Evolutionary conservation across 2,888 invertebrate genomes (phyloP).

Genomic region (Lepidocyrtinus sp.): DNA sequence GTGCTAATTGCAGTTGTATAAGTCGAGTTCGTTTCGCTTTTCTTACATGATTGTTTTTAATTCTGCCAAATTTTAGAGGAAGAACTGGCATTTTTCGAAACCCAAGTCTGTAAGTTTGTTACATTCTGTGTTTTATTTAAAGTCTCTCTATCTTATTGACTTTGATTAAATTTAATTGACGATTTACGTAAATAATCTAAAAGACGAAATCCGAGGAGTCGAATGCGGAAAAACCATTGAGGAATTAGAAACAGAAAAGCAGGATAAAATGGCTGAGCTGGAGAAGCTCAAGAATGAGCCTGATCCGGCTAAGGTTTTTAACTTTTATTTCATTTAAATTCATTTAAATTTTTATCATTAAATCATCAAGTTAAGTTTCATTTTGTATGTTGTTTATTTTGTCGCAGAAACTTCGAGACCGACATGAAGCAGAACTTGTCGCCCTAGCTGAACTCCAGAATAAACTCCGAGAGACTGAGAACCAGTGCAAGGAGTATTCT

Average conservation of each 20-base stretch:
- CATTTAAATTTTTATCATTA: no score
- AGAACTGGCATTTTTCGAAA: slow-evolving; percentile 22
- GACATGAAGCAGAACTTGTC: background rate
- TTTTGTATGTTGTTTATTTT: background rate
- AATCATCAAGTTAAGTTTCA: no score
- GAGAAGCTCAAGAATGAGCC: slow-evolving; percentile 15
- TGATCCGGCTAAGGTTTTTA: slow-evolving; percentile 22
- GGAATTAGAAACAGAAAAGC: slow-evolving; percentile 21
- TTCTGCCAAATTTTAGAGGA: slow-evolving; percentile 20
- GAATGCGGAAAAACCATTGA: slow-evolving; percentile 33
- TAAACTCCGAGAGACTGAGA: slow-evolving; percentile 14
- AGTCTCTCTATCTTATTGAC: no score
- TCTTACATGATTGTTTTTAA: background rate
- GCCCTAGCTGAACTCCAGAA: background rate
- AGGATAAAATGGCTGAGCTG: slow-evolving; percentile 10
- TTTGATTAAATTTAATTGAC: no score
- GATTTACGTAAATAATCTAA: no score
- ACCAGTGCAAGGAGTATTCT: slow-evolving; percentile 14
- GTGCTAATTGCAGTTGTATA: background rate
- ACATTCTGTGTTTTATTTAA: background rate
- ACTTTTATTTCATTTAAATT: no score
- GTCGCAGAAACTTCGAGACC: background rate
- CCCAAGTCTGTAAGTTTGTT: slow-evolving; percentile 20
- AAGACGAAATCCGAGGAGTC: background rate
- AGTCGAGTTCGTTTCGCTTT: background rate